Base-by-base conservation (phyloP, 2,113 vertebrate genomes). In the Dipodomys ordii region DNA sequence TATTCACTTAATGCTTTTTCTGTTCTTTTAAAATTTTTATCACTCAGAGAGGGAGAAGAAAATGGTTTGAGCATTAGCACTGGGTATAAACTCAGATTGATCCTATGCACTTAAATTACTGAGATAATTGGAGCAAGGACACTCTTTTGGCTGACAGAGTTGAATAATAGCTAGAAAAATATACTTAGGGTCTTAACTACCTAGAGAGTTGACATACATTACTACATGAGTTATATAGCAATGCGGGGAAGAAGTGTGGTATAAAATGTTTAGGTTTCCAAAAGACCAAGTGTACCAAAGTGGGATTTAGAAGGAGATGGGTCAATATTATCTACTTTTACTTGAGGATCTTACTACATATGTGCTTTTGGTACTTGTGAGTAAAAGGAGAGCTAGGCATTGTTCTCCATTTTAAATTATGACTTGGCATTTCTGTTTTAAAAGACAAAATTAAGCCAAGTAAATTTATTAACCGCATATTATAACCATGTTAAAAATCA, bases 1-100 rank as follows among this genome's bases (percentile, higher is more conserved):
- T 96, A 97, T 97, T 97, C 93, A 72, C 96, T 97, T 96, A 82
- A 97, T 97, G 92, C 94, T 97, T 96, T 85, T 95, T 96, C 96
- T 96, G 95, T 92, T 97, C 95, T 95, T 2, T 64, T 97, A 96
- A 97, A 97, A 95, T 76, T 97, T 97, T 97, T 94, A 97, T 97
- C 93, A 96, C 90, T 49, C 71, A 91, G 93, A 87, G 97, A 97
- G 71, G 87, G 97, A 74, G 86, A 94, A 90, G 91, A 97, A 97
- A 96, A 97, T 85, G 89, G 90, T 87, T 94, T 94, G 72, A 83
- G 73, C 72, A 77, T 93, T 96, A 95, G 88, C 68, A 87, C 76
- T 96, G 79, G 82, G n/a, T 90, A 96, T 64, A 97, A 97, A 96
- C 35, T 93, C 84, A 53, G 13, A 90, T 68, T 81, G 78, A 82